A percentile compares a stretch with the other conserved stretches of the same genome.
Conservation (phyloP, 1,140 invertebrate genomes). For the Leptinotarsa texana region DNA sequence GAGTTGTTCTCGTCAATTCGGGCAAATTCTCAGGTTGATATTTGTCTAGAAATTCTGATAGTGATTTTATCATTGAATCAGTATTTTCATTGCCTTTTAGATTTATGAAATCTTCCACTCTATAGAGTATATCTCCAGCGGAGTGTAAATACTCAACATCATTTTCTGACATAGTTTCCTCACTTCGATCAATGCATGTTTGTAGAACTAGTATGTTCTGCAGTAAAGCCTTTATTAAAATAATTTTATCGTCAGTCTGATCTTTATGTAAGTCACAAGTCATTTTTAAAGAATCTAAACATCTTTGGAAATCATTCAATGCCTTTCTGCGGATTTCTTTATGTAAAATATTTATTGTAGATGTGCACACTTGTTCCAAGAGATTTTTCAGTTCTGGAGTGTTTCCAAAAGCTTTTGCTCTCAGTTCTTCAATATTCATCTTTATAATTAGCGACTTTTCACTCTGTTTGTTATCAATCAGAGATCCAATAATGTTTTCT, state of each 20-base stretch:
- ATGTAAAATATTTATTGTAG: not conserved
- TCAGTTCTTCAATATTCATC: not conserved
- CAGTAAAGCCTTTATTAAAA: slow-evolving; percentile 27
- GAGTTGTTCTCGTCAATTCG: slow-evolving; percentile 13
- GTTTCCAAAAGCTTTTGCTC: not conserved
- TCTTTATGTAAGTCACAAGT: slow-evolving; percentile 4
- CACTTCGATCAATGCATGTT: not conserved
- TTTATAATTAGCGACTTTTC: not conserved
- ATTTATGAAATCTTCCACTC: slow-evolving; percentile 21
- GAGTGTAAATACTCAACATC: slow-evolving; percentile 4
- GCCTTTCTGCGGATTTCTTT: not conserved
- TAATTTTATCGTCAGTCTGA: slow-evolving; percentile 25
- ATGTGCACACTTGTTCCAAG: not conserved
- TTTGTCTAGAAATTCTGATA: slow-evolving; percentile 25
- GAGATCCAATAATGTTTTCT: not conserved
- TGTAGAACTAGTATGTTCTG: not conserved
- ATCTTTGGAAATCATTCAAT: not conserved
- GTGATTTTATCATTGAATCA: slow-evolving; percentile 11
- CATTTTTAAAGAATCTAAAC: not conserved
- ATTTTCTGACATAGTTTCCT: slow-evolving; percentile 3
- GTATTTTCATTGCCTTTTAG: slow-evolving; percentile 6
- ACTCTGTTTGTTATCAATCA: not conserved
- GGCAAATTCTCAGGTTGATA: slow-evolving; percentile 1
- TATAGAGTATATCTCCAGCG: slow-evolving; percentile 4
- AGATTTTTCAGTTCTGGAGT: not conserved